These are phyloP conservation scores for Microcebus lehilahytsara DNA, from an alignment of 2,113 vertebrate species.

Conservation along the genomic window DNA sequence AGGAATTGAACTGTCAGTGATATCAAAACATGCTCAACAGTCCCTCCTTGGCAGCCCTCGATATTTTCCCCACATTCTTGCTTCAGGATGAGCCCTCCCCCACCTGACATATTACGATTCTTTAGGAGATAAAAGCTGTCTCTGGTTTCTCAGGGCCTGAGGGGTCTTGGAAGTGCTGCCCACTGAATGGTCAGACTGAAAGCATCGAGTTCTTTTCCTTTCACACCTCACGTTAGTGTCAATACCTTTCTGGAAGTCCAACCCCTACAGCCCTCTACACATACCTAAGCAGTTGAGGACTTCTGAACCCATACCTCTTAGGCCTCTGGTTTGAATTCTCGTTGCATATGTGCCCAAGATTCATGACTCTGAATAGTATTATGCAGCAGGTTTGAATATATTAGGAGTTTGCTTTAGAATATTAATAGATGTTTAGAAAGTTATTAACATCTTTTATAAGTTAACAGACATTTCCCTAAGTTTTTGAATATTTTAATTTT, in stretches of 20 bases:
- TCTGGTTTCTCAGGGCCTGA: not conserved
- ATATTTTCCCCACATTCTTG: not conserved
- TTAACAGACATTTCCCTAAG: not conserved
- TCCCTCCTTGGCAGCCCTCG: not conserved
- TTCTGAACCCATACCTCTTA: not conserved
- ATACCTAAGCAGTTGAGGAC: not conserved
- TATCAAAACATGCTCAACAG: not conserved
- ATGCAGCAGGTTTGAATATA: not conserved
- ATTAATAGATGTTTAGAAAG: not conserved
- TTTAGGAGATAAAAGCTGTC: not conserved
- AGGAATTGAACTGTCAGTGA: not conserved
- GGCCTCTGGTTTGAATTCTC: not conserved
- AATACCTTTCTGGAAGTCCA: not conserved
- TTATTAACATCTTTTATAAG: not conserved
- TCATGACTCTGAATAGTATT: not conserved
- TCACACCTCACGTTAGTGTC: not conserved
- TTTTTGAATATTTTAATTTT: conserved; percentile 36
- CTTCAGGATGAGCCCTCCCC: not conserved
- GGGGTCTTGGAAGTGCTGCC: not conserved
- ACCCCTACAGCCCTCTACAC: not conserved
- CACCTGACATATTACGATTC: not conserved
- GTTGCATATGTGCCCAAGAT: not conserved
- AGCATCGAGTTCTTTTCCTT: not conserved
- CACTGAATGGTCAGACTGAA: not conserved
- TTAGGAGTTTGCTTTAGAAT: conserved; percentile 1